Conservation (phyloP, 1,140 invertebrate genomes). For the Homalodisca vitripennis region DNA sequence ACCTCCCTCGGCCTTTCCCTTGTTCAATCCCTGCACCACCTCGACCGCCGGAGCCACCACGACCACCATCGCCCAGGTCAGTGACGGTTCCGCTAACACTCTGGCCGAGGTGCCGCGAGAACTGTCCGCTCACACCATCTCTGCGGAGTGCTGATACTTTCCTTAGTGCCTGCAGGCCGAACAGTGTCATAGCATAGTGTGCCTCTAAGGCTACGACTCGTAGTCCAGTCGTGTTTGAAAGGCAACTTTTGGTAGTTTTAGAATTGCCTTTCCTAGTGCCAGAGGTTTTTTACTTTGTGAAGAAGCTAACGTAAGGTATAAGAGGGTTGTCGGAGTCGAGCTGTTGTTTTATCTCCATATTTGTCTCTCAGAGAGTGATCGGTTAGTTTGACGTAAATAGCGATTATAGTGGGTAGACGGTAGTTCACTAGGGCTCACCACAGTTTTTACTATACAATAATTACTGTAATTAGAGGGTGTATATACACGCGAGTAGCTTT, state of each 20-base stretch:
- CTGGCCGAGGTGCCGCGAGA: background rate
- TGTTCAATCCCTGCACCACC: constrained; percentile 16
- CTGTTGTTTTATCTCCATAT: no score
- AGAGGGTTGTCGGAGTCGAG: background rate
- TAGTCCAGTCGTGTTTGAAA: background rate
- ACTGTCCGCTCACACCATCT: background rate
- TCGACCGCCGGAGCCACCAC: background rate
- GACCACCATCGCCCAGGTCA: no score
- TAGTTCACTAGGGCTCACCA: no score
- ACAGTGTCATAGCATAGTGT: background rate
- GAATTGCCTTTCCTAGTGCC: constrained; percentile 19
- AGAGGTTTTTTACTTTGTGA: background rate
- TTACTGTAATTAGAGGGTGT: no score
- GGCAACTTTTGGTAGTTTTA: background rate
- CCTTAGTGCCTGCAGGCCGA: constrained; percentile 5
- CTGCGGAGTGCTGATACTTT: constrained; percentile 13
- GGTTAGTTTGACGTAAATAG: no score
- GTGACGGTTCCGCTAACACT: background rate
- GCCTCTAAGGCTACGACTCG: background rate
- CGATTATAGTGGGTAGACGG: no score
- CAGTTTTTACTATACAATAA: no score
- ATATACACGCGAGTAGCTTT: no score
- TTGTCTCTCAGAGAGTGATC: no score
- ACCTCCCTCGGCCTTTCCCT: constrained; percentile 6
- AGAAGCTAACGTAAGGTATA: background rate